Conservation (phyloP, 2,113 vertebrate species). For the Sphyrna mokarran region DNA sequence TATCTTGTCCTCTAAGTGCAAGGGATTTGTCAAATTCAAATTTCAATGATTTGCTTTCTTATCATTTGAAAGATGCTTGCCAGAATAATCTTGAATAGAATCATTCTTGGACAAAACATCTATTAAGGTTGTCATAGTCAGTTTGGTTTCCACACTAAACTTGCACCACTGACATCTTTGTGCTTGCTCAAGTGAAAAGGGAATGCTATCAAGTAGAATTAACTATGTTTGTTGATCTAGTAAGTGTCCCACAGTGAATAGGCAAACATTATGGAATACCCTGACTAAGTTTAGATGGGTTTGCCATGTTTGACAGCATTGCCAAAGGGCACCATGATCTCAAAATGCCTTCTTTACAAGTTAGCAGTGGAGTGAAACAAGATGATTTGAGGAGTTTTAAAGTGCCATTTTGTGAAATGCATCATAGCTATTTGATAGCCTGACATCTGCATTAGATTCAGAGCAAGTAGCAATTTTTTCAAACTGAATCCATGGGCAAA, state of each 20-base stretch:
- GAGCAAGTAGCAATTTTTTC: conserved; percentile 3
- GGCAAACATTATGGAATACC: background rate
- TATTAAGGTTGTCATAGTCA: background rate
- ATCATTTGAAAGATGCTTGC: background rate
- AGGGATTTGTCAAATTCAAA: background rate
- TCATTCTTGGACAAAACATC: too few relatives aligned
- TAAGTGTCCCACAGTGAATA: background rate
- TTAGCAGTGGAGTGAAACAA: background rate
- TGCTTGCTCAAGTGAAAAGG: background rate
- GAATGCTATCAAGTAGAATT: background rate
- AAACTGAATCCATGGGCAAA: background rate
- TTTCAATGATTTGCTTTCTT: background rate
- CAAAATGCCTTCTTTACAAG: background rate
- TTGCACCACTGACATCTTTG: background rate
- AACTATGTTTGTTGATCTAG: background rate
- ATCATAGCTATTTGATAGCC: background rate
- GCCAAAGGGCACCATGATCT: background rate
- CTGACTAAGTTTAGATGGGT: background rate
- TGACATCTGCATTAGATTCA: background rate
- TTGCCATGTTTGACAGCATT: too few relatives aligned
- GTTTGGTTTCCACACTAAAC: background rate
- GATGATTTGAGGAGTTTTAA: background rate
- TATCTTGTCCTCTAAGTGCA: background rate
- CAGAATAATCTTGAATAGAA: background rate
- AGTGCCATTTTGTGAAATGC: background rate